Conservation (phyloP, 1,140 invertebrate species). For the Arion vulgaris region DNA sequence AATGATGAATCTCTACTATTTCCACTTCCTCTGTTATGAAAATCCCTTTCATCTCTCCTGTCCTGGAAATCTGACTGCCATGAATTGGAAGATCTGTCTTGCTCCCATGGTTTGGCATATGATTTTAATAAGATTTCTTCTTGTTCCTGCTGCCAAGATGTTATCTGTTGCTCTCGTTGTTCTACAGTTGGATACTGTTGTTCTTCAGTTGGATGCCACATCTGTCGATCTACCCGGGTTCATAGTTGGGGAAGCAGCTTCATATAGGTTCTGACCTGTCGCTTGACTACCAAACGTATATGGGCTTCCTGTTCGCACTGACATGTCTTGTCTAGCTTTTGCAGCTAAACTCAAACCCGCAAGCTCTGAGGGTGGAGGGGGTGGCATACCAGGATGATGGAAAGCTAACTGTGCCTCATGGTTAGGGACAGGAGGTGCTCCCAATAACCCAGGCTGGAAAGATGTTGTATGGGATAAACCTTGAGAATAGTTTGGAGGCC, state of each 20-base stretch:
- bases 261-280: slow-evolving; percentile 32
- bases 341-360: slow-evolving; percentile 20
- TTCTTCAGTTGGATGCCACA: slow-evolving; percentile 27
- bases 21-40: neutral
- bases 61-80: slow-evolving; percentile 17
- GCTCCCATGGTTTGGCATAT: slow-evolving; percentile 25
- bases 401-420: slow-evolving; percentile 36
- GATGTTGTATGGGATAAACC: slow-evolving; percentile 8
- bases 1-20: slow-evolving; percentile 23
- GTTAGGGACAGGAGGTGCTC: slow-evolving; percentile 30
- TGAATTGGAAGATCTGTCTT: neutral
- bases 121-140: neutral
- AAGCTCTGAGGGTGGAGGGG: slow-evolving; percentile 33
- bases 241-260: slow-evolving; percentile 21
- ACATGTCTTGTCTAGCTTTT: neutral
- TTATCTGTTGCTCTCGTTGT: slow-evolving; percentile 13
- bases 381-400: slow-evolving; percentile 32
- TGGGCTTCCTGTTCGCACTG: slow-evolving; percentile 6
- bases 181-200: slow-evolving; percentile 14
- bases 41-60: neutral
- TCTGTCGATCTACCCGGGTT: neutral
- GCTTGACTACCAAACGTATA: neutral
- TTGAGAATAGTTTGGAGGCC: slow-evolving; percentile 24
- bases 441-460: slow-evolving; percentile 21
- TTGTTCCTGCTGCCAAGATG: slow-evolving; percentile 37